Evolutionary conservation across 2,113 vertebrate species (phyloP), one percentile per base, ranked within the genome.

Genomic region (Neodon shergylaensis): DNA sequence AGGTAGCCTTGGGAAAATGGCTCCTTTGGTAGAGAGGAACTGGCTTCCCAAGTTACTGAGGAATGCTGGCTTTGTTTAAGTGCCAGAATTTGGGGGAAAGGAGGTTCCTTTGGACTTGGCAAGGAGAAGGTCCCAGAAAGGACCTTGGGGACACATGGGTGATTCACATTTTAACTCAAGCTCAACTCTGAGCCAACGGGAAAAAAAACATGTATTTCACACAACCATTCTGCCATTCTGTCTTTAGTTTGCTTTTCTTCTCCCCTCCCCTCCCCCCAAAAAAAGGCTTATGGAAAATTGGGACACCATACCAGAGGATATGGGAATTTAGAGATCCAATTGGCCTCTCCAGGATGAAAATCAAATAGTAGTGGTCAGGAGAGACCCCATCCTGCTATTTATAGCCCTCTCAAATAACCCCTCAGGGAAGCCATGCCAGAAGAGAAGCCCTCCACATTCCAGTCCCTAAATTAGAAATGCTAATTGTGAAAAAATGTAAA

Each of bases 401-500:
- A 90, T 9, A 86, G 36, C 13, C 84, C 72, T 95, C 92, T 22
- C 68, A 81, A 90, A 95, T 52, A 49, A 68, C 31, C 21, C 54
- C 28, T 52, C 42, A 58, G 83, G 83, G 74, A 84, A 84, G 89
- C 28, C 28, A 17, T n/a, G 10, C n/a, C 54, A 85, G 36, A 76
- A 89, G 76, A 83, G 73, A 94, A 85, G 78, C 13, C 68, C 86
- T 87, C 36, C 65, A 42, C 58, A 70, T 87, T 86, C 63, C 42
- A 93, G 68, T 9, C 21, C 52, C 26, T 4, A 77, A 94, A 68
- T 26, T 73, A 65, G 81, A 90, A 94, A 88, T 49, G 31, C 24
- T n/a, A 93, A 90, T 70, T 93, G 72, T 44, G 39, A 54, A 92
- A 88, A 70, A 88, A 94, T 79, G 66, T 85, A 78, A 94, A 95